Evolutionary conservation across 2,888 invertebrate genomes (phyloP), one percentile per base, ranked within the genome.

Genomic region (Tetramorium bicarinatum): DNA sequence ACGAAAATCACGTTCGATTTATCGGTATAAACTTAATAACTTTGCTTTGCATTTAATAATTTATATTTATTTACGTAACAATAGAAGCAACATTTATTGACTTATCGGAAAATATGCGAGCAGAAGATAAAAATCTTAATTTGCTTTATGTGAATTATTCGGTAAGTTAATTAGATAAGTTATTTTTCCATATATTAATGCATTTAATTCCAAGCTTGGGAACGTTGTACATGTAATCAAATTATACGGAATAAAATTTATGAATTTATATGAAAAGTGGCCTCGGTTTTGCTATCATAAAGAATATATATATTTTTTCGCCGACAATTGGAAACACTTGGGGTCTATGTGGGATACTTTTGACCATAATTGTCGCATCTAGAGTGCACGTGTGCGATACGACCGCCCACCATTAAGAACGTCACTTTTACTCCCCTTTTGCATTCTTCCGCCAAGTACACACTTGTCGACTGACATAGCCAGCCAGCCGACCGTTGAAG

Each of bases 401-500:
- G 21, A 13, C 3, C 9, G 15, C 2, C 18, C 25, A 49, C 38
- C 52, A 13, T 47, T 59, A 59, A 25, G 13, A 25, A 18, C 38
- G 59, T 59, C 34, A 38, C 29, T 61, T 47, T 59, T 52, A 34
- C 34, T 18, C 34, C 34, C 56, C 44, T 71, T 67, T 59, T 80
- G 72, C 79, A 80, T 72, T 76, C 52, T 64, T 49, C 21, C 72
- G 34, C 74, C 59, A 80, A 80, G 49, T 29, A 59, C 79, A 38
- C 25, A 69, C 52, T 76, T 44, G 25, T 61, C 79, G 71, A 21
- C 21, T 56, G 44, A 69, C 56, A 56, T 29, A 56, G 69, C 38
- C 47, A 79, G 56, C 67, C 34, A 69, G 47, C 59, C 34, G 38
- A 56, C 54, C 29, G 21, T 59, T 47, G 59, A 72, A 79, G 47